These are phyloP conservation scores for Drosophila algonquin DNA, from an alignment of 2,888 invertebrate species.

Conservation along the genomic window DNA sequence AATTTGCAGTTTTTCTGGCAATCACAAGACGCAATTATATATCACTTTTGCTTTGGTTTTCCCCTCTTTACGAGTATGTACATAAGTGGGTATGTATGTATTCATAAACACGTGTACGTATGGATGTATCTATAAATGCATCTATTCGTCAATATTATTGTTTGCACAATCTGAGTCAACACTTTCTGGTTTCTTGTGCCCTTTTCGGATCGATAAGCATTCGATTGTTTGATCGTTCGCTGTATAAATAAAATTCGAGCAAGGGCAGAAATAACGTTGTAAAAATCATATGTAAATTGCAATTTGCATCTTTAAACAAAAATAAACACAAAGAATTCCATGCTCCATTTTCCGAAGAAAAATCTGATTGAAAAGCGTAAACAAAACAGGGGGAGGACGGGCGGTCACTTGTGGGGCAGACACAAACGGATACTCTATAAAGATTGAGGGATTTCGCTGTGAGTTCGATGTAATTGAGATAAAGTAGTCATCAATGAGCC, in stretches of 20 bases:
- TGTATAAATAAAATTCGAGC: background rate
- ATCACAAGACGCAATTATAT: slow-evolving; percentile 25
- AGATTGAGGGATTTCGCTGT: background rate
- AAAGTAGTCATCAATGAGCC: too few relatives aligned
- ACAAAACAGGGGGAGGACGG: background rate
- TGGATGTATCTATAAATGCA: too few relatives aligned
- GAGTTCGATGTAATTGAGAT: too few relatives aligned
- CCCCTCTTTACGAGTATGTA: background rate
- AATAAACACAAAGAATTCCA: slow-evolving; percentile 34
- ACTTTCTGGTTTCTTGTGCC: slow-evolving; percentile 17
- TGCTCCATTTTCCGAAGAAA: slow-evolving; percentile 31
- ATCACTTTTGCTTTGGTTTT: background rate
- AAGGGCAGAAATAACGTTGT: slow-evolving; percentile 26
- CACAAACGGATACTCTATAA: background rate
- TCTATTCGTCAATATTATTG: slow-evolving; percentile 1
- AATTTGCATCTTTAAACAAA: slow-evolving; percentile 47
- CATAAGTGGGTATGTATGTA: too few relatives aligned
- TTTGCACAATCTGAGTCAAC: slow-evolving; percentile 51
- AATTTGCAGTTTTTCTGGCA: slow-evolving; percentile 13
- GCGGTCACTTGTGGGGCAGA: background rate
- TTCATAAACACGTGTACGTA: too few relatives aligned
- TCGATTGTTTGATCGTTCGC: slow-evolving; percentile 12
- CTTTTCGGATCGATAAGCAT: slow-evolving; percentile 24
- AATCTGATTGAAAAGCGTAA: slow-evolving; percentile 27
- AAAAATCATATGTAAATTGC: slow-evolving; percentile 45